Conservation (phyloP, 2,113 vertebrate species). For the Rhizomys pruinosus region DNA sequence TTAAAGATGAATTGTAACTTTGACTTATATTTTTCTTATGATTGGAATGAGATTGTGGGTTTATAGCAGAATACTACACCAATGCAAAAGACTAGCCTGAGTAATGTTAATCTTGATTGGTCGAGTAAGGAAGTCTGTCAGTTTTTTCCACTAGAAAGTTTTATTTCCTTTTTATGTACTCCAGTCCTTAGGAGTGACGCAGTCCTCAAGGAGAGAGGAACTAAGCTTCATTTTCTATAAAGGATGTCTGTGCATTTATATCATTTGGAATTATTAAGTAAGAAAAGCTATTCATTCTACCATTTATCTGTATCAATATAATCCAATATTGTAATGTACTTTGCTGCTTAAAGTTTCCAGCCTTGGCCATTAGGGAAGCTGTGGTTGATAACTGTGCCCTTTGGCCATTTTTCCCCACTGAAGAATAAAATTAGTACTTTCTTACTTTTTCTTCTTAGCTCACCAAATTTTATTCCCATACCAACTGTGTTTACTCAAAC, state of each 20-base stretch:
- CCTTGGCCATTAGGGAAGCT: neutral
- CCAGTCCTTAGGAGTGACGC: neutral
- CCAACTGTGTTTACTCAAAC: neutral
- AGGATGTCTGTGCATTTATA: neutral
- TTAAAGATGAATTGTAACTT: neutral
- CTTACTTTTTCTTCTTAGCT: neutral
- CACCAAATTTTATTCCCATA: neutral
- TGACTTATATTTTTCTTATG: neutral
- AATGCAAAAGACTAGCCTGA: neutral
- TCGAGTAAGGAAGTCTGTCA: neutral
- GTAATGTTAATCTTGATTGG: neutral
- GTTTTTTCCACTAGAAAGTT: neutral
- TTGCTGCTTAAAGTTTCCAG: neutral
- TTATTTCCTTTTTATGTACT: neutral
- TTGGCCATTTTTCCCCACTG: neutral
- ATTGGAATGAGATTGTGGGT: neutral
- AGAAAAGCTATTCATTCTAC: neutral
- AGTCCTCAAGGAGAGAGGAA: neutral
- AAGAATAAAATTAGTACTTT: neutral
- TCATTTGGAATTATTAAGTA: slow-evolving; percentile 1
- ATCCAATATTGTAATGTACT: slow-evolving; percentile 15
- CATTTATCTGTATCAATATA: slow-evolving; percentile 2
- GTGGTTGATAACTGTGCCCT: neutral
- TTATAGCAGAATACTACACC: neutral
- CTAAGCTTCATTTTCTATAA: neutral